A percentile compares a stretch with the other conserved stretches of the same genome.
These are phyloP conservation scores for Arge pagana DNA, from an alignment of 2,888 invertebrate species.

Conservation along the genomic window DNA sequence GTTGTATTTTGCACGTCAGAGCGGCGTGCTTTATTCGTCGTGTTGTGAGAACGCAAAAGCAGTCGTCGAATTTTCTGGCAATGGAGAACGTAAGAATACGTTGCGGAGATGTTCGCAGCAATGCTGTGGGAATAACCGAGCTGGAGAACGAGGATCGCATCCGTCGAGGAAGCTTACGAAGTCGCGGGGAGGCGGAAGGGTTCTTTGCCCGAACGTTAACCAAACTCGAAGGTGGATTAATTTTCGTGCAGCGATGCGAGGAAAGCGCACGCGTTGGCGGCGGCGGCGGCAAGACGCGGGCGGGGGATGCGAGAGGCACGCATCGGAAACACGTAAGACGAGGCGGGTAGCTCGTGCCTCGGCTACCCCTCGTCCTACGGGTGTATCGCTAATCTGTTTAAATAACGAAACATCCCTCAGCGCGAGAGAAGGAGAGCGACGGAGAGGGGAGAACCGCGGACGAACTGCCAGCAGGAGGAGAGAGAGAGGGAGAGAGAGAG, in stretches of 20 bases:
- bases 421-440: constrained; percentile 29
- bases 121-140: no score
- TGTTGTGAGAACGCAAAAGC: no score
- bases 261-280: background rate
- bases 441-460: constrained; percentile 19
- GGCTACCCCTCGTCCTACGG: constrained; percentile 41
- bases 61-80: no score
- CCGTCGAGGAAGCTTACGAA: background rate
- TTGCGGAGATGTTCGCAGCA: no score
- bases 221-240: constrained; percentile 47
- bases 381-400: constrained; percentile 57
- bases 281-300: background rate
- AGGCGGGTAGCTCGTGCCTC: no score
- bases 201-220: constrained; percentile 18
- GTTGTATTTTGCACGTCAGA: no score
- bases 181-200: background rate
- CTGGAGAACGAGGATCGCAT: no score
- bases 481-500: constrained; percentile 30
- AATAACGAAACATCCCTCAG: constrained; percentile 56
- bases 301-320: constrained; percentile 30
- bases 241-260: constrained; percentile 35
- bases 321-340: constrained; percentile 54
- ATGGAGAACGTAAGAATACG: no score
- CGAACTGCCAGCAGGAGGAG: constrained; percentile 19
- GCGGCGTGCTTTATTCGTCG: no score